Percentiles rank a stretch among this genome's conserved stretches.
phyloP scores from a whole-genome alignment of 1,140 invertebrate genomes.

The fruit fly (Drosophila melanogaster) region DNA sequence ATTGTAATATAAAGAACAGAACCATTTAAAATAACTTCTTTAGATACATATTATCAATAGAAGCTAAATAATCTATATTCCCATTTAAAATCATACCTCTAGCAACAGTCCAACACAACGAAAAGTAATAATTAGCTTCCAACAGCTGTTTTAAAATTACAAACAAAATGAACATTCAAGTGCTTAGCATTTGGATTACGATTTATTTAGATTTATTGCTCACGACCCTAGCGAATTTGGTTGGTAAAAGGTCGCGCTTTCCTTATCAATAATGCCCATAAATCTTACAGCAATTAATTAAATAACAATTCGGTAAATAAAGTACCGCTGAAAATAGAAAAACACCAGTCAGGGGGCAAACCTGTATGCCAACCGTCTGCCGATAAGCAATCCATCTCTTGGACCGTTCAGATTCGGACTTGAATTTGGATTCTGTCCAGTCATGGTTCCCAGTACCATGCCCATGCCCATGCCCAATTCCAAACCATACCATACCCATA shows the following conservation, averaged over 20 bases:
- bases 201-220: neutral
- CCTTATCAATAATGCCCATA: conserved; percentile 57
- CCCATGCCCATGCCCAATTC: neutral
- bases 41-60: too few species aligned
- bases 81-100: too few species aligned
- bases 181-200: too few species aligned
- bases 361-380: conserved; percentile 22
- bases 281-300: conserved; percentile 78
- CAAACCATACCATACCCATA: too few species aligned
- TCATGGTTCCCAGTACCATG: conserved; percentile 3
- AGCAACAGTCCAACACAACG: too few species aligned
- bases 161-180: too few species aligned
- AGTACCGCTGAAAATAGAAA: conserved; percentile 41
- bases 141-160: too few species aligned
- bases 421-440: neutral
- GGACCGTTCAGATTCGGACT: neutral
- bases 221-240: conserved; percentile 17
- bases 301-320: conserved; percentile 62
- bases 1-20: too few species aligned
- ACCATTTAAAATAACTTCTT: too few species aligned
- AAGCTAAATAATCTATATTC: too few species aligned
- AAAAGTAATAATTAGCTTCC: too few species aligned
- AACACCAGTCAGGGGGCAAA: conserved; percentile 42
- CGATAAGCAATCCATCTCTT: conserved; percentile 14
- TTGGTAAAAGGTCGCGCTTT: conserved; percentile 19